Evolutionary conservation across 2,113 vertebrate species (phyloP), one percentile per base, ranked within the genome.

Genomic region (Hippocampus zosterae): DNA sequence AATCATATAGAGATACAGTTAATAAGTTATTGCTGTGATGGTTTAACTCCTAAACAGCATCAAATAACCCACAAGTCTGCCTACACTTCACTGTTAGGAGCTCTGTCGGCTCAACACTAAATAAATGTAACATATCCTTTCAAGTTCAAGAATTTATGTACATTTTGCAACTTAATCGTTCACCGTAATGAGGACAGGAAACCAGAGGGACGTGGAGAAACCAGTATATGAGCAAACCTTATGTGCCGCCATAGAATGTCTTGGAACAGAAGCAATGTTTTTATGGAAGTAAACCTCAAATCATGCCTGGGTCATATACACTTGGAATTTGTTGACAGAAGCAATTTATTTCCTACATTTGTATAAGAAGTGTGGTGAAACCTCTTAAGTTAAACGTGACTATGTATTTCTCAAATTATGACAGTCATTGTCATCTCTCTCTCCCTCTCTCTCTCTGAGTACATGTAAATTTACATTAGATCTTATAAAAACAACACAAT

Each of bases 101-200:
- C 48, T n/a, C 15, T 8, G 33, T 13, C 48, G 37, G 18, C 19
- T 33, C 46, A 29, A 53, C 44, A 21, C 10, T 52, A 29, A 59
- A 69, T 6, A 2, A 37, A 18, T 46, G 21, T 15, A 18, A 53
- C 15, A 50, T 27, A 3, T 10, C 33, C 4, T 25, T 41, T 42
- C 37, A 50, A 52, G 42, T 52, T 11, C 42, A 2, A 16, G n/a
- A 2, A 67, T 46, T 53, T 21, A 52, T 16, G 2, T 1, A 25
- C 1, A 55, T 48, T 68, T 73, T 48, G 52, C 57, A 23, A 50
- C 29, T 25, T 33, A 40, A 75, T 41, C 44, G 29, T 44, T 23
- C 12, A 10, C 37, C 3, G 8, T 64, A n/a, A 27, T 65, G 41
- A 65, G 29, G 19, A 60, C 15, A 61, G 40, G 52, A 55, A 66